phyloP scores from a whole-genome alignment of 2,113 vertebrate species.

The Protomyctophum bolini region DNA sequence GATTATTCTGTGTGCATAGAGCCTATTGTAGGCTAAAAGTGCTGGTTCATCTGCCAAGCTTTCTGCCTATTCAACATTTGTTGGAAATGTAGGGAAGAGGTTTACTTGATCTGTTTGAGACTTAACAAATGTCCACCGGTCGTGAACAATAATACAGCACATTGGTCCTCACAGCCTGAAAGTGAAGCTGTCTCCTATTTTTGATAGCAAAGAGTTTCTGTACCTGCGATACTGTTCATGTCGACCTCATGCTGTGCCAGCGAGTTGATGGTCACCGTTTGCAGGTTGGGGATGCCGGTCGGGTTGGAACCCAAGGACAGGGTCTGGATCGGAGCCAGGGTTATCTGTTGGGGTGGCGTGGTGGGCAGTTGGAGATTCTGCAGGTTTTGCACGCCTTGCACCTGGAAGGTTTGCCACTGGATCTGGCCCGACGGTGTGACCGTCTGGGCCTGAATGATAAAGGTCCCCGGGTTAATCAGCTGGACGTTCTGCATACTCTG shows the following conservation, averaged over 20 bases:
- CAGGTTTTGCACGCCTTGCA: constrained; percentile 97
- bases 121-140: not conserved
- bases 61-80: too few species aligned
- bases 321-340: constrained; percentile 95
- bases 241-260: constrained; percentile 90
- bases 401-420: constrained; percentile 99
- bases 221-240: constrained; percentile 90
- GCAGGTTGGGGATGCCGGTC: constrained; percentile 95
- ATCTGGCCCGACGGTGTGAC: constrained; percentile 97
- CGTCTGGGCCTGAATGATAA: constrained; percentile 99
- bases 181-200: not conserved
- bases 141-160: not conserved
- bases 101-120: too few species aligned
- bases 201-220: not conserved
- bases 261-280: constrained; percentile 97
- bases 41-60: too few species aligned
- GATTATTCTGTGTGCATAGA: too few species aligned
- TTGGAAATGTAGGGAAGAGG: too few species aligned
- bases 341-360: constrained; percentile 94
- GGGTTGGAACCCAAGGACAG: constrained; percentile 91
- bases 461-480: constrained; percentile 96
- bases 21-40: too few species aligned
- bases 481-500: constrained; percentile 94
- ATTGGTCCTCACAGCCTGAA: not conserved
- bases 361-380: constrained; percentile 98